Percentiles rank a stretch among this genome's conserved stretches.
Evolutionary conservation across 30 jellyfish, hydroid and myxozoan species (phyloP).

Genomic region (Aurelia aurita): DNA sequence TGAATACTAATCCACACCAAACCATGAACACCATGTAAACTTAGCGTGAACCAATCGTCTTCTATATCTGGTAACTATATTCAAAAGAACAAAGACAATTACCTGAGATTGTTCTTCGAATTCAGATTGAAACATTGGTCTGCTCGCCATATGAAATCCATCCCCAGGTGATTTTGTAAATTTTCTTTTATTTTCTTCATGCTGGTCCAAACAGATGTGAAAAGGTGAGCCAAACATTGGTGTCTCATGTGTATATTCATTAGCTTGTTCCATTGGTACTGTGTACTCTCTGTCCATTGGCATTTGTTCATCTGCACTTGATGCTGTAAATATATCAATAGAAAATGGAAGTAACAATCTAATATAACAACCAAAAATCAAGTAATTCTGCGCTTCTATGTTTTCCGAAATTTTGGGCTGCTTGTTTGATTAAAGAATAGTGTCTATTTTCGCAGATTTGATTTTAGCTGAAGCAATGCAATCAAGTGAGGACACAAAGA

Average conservation of each 20-base stretch:
- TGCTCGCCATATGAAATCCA: slow-evolving; percentile 55
- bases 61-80: not conserved
- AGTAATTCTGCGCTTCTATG: no score
- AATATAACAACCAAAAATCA: no score
- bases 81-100: not conserved
- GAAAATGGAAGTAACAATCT: no score
- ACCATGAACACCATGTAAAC: no score
- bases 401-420: no score
- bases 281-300: not conserved
- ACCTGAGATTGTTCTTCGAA: not conserved
- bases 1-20: no score
- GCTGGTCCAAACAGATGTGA: slow-evolving; percentile 23
- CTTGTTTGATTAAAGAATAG: no score
- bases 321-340: not conserved
- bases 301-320: not conserved
- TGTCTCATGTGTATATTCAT: not conserved
- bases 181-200: slow-evolving; percentile 23
- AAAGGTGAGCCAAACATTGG: slow-evolving; percentile 30
- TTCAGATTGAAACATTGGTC: slow-evolving; percentile 55
- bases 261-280: not conserved
- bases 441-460: no score
- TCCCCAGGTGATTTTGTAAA: slow-evolving; percentile 64
- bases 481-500: no score
- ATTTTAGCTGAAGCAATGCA: no score
- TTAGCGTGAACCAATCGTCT: not conserved